Evolutionary conservation across 2,113 vertebrate genomes (phyloP), one percentile per base, ranked within the genome.

Genomic region (Gallinago undulata): DNA sequence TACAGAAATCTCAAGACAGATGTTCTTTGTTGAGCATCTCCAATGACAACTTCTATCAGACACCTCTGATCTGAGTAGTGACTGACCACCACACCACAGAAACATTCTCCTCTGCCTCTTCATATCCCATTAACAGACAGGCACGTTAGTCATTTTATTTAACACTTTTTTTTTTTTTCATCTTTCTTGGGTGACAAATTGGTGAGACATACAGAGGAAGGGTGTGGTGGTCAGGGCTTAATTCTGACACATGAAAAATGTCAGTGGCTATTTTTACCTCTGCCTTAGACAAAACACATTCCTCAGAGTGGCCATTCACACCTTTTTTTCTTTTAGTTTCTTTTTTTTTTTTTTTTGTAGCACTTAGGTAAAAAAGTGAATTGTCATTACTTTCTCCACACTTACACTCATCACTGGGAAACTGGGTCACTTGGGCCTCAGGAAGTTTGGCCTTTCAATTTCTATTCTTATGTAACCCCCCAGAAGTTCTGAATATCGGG

Each of bases 191-290:
- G 14, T 88, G 85, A 92, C 47, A 84, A 92, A 92, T 84, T 50
- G 21, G 75, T 24, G 70, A 96, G 93, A 74, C 89, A 70, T 41
- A 25, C 31, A 80, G 64, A 81, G 80, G 69, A 72, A 93, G 77
- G 41, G 41, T 75, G 35, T 55, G 82, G 79, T 88, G 86, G 22
- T 43, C 70, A 30, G 25, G 75, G 41, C 47, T 94, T 79, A 90
- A 90, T 57, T 17, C 50, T 30, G 64, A 93, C 75, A 80, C n/a
- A 80, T 60, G 78, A 60, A 66, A 92, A 91, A 96, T 82, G 78
- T 94, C 91, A 94, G 50, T 57, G 79, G 37, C 41, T 96, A 43
- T 94, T 97, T 96, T 93, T 93, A 77, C 59, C 48, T 76, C 87
- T 15, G 8, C 62, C 66, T 91, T 39, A 82, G 37, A 94, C 33